Percentiles rank a stretch among this genome's conserved stretches.
These are phyloP conservation scores for Tubiluchus corallicola DNA, from an alignment of 2,888 invertebrate genomes.

Conservation along the genomic window DNA sequence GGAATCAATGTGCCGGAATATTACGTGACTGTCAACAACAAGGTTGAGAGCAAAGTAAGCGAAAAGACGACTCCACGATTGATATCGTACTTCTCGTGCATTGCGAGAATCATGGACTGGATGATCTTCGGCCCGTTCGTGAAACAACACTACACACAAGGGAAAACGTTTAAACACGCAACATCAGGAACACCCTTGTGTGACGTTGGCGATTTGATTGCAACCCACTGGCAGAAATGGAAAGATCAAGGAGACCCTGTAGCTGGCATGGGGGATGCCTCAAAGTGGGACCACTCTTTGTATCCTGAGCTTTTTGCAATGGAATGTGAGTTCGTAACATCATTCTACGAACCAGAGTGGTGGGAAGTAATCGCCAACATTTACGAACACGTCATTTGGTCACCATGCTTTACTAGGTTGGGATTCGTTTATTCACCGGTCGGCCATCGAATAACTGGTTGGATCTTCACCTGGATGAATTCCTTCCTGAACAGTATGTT, in stretches of 20 bases:
- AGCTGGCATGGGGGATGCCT: neutral
- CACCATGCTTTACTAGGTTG: neutral
- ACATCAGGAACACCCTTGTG: neutral
- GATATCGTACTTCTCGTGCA: neutral
- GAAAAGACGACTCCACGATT: neutral
- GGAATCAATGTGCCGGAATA: too few relatives aligned
- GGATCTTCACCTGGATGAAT: neutral
- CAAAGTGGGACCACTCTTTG: neutral
- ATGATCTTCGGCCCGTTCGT: neutral
- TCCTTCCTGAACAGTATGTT: neutral
- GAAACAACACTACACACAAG: neutral
- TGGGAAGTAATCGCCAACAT: neutral
- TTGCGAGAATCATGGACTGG: neutral
- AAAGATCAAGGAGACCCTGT: neutral
- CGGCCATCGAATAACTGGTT: neutral
- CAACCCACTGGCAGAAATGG: neutral
- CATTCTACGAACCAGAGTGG: neutral
- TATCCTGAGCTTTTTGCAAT: neutral
- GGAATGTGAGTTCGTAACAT: neutral
- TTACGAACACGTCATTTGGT: slow-evolving; percentile 1
- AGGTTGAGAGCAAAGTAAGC: too few relatives aligned
- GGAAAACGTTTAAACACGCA: slow-evolving; percentile 3
- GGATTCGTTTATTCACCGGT: neutral
- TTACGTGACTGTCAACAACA: too few relatives aligned
- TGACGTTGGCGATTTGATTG: neutral